A percentile compares a stretch with the other conserved stretches of the same genome.
Conservation (phyloP, 92 coral and sea anemone species). For the Blastomussa wellsi region DNA sequence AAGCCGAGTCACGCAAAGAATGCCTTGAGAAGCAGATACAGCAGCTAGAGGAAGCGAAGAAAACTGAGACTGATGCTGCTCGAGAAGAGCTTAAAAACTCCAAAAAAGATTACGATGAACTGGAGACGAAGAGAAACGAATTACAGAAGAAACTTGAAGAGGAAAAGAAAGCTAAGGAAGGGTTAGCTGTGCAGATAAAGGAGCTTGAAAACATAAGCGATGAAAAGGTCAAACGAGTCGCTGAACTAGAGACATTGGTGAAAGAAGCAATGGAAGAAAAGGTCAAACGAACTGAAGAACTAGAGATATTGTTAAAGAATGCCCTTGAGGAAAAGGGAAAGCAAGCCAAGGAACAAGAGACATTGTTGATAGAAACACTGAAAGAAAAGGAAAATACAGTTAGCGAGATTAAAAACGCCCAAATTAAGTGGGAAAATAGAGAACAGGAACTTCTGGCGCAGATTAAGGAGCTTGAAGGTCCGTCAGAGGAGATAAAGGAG, state of each 20-base stretch:
- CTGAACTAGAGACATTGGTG: conserved; percentile 41
- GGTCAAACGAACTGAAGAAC: conserved; percentile 20
- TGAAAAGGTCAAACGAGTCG: conserved; percentile 35
- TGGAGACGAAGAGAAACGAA: conserved; percentile 42
- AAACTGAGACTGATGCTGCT: background rate
- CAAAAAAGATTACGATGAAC: conserved; percentile 40
- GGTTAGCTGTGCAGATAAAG: conserved; percentile 33
- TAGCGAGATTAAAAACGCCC: conserved; percentile 25
- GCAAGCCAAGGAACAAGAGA: conserved; percentile 39
- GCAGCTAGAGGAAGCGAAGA: background rate
- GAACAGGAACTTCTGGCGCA: conserved; percentile 46
- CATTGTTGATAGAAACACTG: conserved; percentile 22
- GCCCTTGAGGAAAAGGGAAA: conserved; percentile 27
- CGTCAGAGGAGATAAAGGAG: conserved; percentile 64
- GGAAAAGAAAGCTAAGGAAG: conserved; percentile 11
- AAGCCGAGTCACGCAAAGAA: conserved; percentile 32
- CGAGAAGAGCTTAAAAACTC: conserved; percentile 19
- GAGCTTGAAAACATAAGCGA: conserved; percentile 22
- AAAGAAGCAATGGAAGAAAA: conserved; percentile 45
- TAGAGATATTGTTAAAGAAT: conserved; percentile 31
- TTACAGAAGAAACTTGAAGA: conserved; percentile 27
- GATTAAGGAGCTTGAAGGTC: conserved; percentile 56
- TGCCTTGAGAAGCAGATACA: background rate
- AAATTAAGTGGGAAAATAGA: conserved; percentile 41
- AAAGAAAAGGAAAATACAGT: conserved; percentile 48